These are phyloP conservation scores for Coleophora flavipennella DNA, from an alignment of 2,888 invertebrate species.

Conservation along the genomic window DNA sequence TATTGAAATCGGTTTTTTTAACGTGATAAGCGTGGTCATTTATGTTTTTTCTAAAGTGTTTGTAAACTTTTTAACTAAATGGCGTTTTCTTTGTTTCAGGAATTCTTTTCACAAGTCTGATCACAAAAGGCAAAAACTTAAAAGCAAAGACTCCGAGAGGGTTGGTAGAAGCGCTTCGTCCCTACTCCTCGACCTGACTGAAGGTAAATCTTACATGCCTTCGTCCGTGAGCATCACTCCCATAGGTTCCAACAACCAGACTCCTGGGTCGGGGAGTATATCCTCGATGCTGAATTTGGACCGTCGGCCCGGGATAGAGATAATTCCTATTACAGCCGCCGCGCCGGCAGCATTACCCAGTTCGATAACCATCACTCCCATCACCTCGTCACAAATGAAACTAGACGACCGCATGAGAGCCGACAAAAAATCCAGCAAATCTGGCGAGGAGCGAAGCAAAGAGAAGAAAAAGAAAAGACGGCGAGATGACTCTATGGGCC, in stretches of 20 bases:
- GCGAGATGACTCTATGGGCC: slow-evolving; percentile 85
- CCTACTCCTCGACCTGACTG: slow-evolving; percentile 70
- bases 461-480: slow-evolving; percentile 84
- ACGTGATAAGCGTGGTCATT: too few species aligned
- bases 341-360: slow-evolving; percentile 79
- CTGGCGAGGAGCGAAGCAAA: slow-evolving; percentile 58
- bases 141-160: slow-evolving; percentile 70
- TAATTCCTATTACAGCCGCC: slow-evolving; percentile 82
- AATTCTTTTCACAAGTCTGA: slow-evolving; percentile 73
- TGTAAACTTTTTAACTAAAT: background rate
- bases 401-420: slow-evolving; percentile 59
- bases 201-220: slow-evolving; percentile 66
- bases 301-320: slow-evolving; percentile 85
- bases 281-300: slow-evolving; percentile 77
- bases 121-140: slow-evolving; percentile 74
- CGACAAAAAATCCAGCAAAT: slow-evolving; percentile 59
- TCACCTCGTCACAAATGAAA: slow-evolving; percentile 73
- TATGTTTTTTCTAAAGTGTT: background rate
- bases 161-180: slow-evolving; percentile 48
- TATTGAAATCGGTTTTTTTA: too few species aligned
- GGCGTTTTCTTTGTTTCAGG: slow-evolving; percentile 40
- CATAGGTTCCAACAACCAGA: slow-evolving; percentile 46
- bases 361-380: slow-evolving; percentile 90
- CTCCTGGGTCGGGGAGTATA: slow-evolving; percentile 29
- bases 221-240: slow-evolving; percentile 69